Conservation (phyloP, 2,113 vertebrate species). For the Anas platyrhynchos region DNA sequence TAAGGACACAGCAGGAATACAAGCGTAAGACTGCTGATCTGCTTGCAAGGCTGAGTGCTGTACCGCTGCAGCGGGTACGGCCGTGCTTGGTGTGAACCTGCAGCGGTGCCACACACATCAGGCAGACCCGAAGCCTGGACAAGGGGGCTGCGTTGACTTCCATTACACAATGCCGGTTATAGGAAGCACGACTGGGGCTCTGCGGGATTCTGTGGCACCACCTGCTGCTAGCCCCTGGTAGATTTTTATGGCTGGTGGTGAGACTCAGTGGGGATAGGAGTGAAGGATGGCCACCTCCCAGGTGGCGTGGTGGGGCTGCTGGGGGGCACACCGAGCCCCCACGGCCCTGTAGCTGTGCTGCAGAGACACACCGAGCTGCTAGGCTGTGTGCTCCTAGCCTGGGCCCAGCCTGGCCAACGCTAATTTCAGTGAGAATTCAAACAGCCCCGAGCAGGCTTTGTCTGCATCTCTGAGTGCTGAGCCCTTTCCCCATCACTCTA, state of each 20-base stretch:
- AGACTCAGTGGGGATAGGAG: too few species aligned
- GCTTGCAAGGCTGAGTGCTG: not conserved
- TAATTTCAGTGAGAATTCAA: not conserved
- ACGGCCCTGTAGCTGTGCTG: rapidly evolving
- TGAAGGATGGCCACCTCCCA: too few species aligned
- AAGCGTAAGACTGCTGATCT: not conserved
- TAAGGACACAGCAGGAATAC: not conserved
- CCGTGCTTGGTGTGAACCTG: not conserved
- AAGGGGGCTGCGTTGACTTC: not conserved
- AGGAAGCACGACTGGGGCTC: too few species aligned
- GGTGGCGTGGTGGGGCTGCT: not conserved
- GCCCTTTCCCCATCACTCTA: not conserved
- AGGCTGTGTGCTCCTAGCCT: rapidly evolving
- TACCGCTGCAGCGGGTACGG: not conserved
- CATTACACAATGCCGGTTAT: too few species aligned
- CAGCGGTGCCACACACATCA: not conserved
- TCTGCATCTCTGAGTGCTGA: not conserved
- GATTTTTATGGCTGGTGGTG: not conserved
- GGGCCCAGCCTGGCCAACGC: too few species aligned
- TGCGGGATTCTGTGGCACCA: too few species aligned
- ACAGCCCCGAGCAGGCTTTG: not conserved
- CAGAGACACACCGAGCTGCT: rapidly evolving
- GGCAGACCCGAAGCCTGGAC: too few species aligned
- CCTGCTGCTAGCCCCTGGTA: rapidly evolving
- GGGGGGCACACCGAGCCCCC: rapidly evolving